phyloP scores from a whole-genome alignment of 1,140 invertebrate genomes.

The Diuraphis noxia region DNA sequence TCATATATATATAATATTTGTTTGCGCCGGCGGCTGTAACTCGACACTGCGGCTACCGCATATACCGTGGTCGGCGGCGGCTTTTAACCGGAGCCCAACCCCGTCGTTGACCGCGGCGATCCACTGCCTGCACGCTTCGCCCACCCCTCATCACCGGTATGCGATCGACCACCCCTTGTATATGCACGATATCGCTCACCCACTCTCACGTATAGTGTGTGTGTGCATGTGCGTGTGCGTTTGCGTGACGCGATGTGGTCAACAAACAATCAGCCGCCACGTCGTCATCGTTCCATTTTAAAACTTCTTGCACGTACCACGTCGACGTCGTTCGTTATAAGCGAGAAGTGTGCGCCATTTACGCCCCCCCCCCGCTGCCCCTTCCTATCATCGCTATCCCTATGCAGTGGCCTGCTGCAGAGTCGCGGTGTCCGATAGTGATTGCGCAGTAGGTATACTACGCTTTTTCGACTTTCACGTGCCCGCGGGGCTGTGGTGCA shows the following conservation, averaged over 20 bases:
- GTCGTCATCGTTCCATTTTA: slow-evolving; percentile 4
- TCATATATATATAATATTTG: neutral
- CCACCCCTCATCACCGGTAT: neutral
- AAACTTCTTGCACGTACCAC: neutral
- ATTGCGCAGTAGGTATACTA: too few relatives aligned
- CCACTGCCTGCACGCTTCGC: too few relatives aligned
- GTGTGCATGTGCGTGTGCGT: too few relatives aligned
- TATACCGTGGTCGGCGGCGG: neutral
- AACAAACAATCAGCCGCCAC: neutral
- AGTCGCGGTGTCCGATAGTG: too few relatives aligned
- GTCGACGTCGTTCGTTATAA: neutral
- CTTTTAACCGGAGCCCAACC: slow-evolving; percentile 36
- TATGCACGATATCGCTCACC: neutral
- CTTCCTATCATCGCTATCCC: too few relatives aligned
- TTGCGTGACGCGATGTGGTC: neutral
- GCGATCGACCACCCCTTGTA: neutral
- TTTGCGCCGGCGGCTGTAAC: neutral
- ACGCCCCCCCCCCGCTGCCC: too few relatives aligned
- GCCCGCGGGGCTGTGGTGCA: too few relatives aligned
- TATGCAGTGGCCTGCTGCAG: too few relatives aligned
- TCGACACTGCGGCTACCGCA: neutral
- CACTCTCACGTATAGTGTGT: too few relatives aligned
- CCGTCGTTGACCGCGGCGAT: neutral
- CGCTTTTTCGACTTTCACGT: too few relatives aligned
- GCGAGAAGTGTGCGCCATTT: neutral